Evolutionary conservation across 1,140 invertebrate species (phyloP), one percentile per base, ranked within the genome.

Genomic region (Hermatobates lingyangjiaoensis): DNA sequence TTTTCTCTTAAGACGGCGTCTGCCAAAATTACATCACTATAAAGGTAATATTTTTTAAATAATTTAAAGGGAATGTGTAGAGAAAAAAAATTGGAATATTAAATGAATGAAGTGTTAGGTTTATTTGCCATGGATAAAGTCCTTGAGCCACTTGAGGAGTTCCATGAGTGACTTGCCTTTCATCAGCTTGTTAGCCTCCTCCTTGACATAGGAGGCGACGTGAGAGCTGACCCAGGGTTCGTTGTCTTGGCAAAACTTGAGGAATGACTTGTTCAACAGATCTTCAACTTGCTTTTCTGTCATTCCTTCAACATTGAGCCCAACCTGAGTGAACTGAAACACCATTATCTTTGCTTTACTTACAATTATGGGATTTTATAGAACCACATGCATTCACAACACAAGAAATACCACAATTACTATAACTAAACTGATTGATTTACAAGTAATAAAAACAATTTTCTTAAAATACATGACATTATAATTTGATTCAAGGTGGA

Each of bases 221-320:
- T 34, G 46, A 20, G 21, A 2, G 27, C 18, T 28, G 27, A 47
- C 45, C 2, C 4, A 24, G 27, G 10, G 7, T 28, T 52, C 47
- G 44, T 46, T 45, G 7, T 24, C n/a, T 3, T 46, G n/a, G 2
- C 46, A 23, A 27, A 24, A 27, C 5, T 2, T 12, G 7, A 46
- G 18, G 4, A 52, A 34, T 15, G 28, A 23, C 5, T 45, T 38
- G 51, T 47, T 52, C 14, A 52, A 34, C 3, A 46, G 26, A 4
- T 52, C 51, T 2, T 46, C 27, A 18, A 47, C 20, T 38, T 52
- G 44, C 18, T 45, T 28, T 30, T 45, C 2, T 5, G 51, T 52
- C 51, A 52, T 30, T 3, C 51, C 51, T 30, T 52, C 51, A 34
- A 52, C 38, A 10, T 40, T 51, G 39, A 51, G 23, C 3, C 52